Percentiles rank a stretch among this genome's conserved stretches.
phyloP scores from a whole-genome alignment of 2,113 vertebrate species.

The Ammodytes marinus region DNA sequence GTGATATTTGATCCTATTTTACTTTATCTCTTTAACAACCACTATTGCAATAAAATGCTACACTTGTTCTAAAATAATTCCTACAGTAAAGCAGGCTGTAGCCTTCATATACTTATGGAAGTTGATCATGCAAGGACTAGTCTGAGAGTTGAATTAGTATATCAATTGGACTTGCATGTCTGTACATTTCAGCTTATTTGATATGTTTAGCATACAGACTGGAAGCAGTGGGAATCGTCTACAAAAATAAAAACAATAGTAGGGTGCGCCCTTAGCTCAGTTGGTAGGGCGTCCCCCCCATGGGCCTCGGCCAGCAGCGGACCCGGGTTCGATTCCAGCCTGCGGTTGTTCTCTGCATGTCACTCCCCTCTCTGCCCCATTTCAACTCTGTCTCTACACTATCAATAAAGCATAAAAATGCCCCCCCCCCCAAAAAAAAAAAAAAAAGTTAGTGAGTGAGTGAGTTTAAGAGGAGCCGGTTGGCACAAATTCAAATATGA shows the following conservation, averaged over 20 bases:
- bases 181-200: not conserved
- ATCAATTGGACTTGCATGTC: not conserved
- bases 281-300: too few relatives aligned
- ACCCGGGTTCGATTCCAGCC: too few relatives aligned
- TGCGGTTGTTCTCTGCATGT: too few relatives aligned
- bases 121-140: not conserved
- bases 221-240: not conserved
- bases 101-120: not conserved
- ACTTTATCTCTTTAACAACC: not conserved
- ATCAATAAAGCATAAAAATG: too few relatives aligned
- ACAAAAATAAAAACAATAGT: not conserved
- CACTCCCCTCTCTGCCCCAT: too few relatives aligned
- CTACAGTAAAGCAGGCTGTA: too few relatives aligned
- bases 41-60: not conserved
- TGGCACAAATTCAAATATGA: not conserved
- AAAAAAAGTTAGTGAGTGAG: too few relatives aligned
- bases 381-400: too few relatives aligned
- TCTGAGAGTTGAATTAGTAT: not conserved
- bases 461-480: too few relatives aligned
- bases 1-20: slow-evolving; percentile 10
- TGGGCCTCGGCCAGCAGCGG: too few relatives aligned
- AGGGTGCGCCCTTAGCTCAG: too few relatives aligned
- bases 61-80: not conserved
- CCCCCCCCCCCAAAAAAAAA: too few relatives aligned
- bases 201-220: not conserved